Evolutionary conservation across 2,888 invertebrate genomes (phyloP).

Genomic region (Zhuqinia jingwanae): DNA sequence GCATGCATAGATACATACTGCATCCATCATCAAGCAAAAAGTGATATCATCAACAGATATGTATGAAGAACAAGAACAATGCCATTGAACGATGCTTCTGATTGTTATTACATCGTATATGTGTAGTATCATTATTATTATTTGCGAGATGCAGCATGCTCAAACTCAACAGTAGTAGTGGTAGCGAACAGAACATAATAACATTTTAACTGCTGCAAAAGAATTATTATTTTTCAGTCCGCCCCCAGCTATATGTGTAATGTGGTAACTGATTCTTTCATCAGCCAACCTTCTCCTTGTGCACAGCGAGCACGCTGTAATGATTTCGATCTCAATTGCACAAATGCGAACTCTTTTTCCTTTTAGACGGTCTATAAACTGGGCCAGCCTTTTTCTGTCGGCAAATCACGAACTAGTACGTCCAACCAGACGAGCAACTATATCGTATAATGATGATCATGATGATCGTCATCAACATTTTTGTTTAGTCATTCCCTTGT

Average conservation of each 20-base stretch:
- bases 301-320: slow-evolving; percentile 13
- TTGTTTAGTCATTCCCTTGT: slow-evolving; percentile 58
- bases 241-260: slow-evolving; percentile 64
- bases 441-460: slow-evolving; percentile 24
- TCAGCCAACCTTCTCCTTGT: slow-evolving; percentile 26
- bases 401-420: slow-evolving; percentile 72
- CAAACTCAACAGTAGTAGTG: slow-evolving; percentile 33
- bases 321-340: slow-evolving; percentile 55
- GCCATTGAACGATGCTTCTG: not conserved
- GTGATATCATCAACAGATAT: not conserved
- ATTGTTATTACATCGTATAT: not conserved
- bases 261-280: slow-evolving; percentile 33
- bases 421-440: slow-evolving; percentile 64
- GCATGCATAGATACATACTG: too few species aligned
- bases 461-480: slow-evolving; percentile 33
- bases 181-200: not conserved
- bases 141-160: not conserved
- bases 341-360: slow-evolving; percentile 66
- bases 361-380: slow-evolving; percentile 79
- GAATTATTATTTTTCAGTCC: slow-evolving; percentile 57
- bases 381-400: slow-evolving; percentile 78
- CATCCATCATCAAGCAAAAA: too few species aligned
- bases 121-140: not conserved
- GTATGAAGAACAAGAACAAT: not conserved
- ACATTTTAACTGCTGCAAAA: slow-evolving; percentile 46